Percentiles rank a stretch among this genome's conserved stretches.
Evolutionary conservation across 2,113 vertebrate genomes (phyloP).

Genomic region (Pseudorasbora parva): DNA sequence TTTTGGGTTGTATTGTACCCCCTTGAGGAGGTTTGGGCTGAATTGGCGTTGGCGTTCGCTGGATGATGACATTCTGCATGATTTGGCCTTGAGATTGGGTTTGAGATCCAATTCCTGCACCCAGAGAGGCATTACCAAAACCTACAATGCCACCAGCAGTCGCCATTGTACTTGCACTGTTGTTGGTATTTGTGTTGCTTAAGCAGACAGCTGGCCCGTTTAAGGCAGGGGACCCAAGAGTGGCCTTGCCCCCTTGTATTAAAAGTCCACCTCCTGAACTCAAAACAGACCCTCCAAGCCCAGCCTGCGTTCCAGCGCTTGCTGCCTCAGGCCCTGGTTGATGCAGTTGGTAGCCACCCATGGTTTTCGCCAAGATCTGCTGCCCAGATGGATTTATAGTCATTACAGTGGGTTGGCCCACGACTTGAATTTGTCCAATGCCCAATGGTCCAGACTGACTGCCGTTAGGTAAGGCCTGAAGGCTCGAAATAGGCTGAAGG

Average conservation of each 20-base stretch:
- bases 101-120: constrained; percentile 67
- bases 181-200: constrained; percentile 71
- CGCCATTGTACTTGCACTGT: constrained; percentile 69
- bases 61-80: constrained; percentile 92
- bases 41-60: constrained; percentile 93
- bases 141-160: constrained; percentile 73
- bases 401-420: constrained; percentile 93
- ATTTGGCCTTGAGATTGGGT: constrained; percentile 79
- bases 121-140: constrained; percentile 70
- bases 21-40: constrained; percentile 90
- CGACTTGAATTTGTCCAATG: constrained; percentile 92
- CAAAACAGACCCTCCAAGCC: constrained; percentile 76
- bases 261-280: constrained; percentile 79
- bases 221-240: constrained; percentile 84
- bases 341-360: constrained; percentile 87
- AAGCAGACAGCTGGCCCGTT: constrained; percentile 77
- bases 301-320: constrained; percentile 74
- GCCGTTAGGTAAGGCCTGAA: constrained; percentile 89
- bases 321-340: constrained; percentile 80
- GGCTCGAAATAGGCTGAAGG: constrained; percentile 89
- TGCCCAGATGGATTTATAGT: constrained; percentile 90
- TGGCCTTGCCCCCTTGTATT: constrained; percentile 85
- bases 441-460: constrained; percentile 86
- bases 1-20: constrained; percentile 86
- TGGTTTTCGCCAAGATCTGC: constrained; percentile 87